Evolutionary conservation across 2,888 invertebrate genomes (phyloP).

Genomic region (Clusia tigrina): DNA sequence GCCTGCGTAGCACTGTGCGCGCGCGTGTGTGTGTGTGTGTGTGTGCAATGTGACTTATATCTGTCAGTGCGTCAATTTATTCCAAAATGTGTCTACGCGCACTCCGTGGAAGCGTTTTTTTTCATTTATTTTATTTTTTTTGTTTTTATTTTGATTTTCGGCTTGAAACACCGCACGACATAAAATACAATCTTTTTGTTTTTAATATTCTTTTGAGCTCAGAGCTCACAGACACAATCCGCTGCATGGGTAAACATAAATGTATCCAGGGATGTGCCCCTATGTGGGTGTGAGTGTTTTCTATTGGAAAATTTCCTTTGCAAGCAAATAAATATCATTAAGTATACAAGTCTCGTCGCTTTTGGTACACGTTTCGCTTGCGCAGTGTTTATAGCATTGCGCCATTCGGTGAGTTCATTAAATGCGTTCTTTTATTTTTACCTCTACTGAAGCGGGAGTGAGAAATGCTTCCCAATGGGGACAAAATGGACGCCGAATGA

Average conservation of each 20-base stretch:
- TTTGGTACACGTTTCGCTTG: not conserved
- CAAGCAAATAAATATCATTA: slow-evolving; percentile 4
- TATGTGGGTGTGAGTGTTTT: not conserved
- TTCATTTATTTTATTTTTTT: no score
- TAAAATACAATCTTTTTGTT: slow-evolving; percentile 14
- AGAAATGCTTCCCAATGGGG: not conserved
- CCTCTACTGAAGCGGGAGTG: not conserved
- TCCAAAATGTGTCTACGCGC: not conserved
- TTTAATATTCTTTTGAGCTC: not conserved
- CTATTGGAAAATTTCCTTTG: not conserved
- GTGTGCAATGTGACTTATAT: slow-evolving; percentile 53
- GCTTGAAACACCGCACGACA: slow-evolving; percentile 23
- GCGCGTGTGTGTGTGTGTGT: slow-evolving; percentile 25
- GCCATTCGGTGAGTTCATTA: slow-evolving; percentile 5
- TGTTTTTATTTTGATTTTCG: no score
- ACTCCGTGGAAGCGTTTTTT: slow-evolving; percentile 10
- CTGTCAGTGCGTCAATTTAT: slow-evolving; percentile 51
- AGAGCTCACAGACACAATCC: no score
- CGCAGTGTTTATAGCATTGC: not conserved
- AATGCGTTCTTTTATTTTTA: not conserved
- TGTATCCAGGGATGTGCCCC: no score
- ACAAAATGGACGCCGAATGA: not conserved
- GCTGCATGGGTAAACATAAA: no score
- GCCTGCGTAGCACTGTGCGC: slow-evolving; percentile 1
- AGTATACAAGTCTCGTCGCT: not conserved